Percentiles rank a stretch among this genome's conserved stretches.
Evolutionary conservation across 2,888 invertebrate genomes (phyloP).

Genomic region (Tetranychus piercei): DNA sequence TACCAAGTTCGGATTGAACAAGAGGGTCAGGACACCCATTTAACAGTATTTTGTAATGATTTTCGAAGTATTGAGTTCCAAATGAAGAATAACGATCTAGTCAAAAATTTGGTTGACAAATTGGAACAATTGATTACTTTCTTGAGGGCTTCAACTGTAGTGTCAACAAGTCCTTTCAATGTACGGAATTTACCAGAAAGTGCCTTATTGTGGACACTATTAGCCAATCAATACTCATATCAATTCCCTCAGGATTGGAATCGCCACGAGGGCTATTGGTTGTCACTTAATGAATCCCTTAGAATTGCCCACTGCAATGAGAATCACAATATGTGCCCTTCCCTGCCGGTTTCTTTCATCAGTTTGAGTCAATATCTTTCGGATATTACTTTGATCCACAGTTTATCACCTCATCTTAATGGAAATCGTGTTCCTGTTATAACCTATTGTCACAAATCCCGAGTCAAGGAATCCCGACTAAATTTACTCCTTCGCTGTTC

Average conservation of each 20-base stretch:
- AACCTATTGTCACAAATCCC: constrained; percentile 12
- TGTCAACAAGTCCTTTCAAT: neutral
- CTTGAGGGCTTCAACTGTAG: constrained; percentile 1
- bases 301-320: constrained; percentile 19
- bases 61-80: constrained; percentile 13
- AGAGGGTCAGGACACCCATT: neutral
- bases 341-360: constrained; percentile 16
- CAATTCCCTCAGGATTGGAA: constrained; percentile 16
- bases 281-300: constrained; percentile 5
- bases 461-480: neutral
- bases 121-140: constrained; percentile 10
- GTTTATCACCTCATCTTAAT: constrained; percentile 9
- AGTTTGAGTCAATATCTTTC: constrained; percentile 13
- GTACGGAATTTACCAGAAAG: neutral
- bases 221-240: constrained; percentile 18
- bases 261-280: constrained; percentile 16
- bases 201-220: constrained; percentile 14
- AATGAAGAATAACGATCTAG: neutral
- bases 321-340: constrained; percentile 12
- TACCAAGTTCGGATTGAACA: neutral
- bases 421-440: constrained; percentile 21
- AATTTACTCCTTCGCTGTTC: constrained; percentile 19
- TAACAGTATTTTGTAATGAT: constrained; percentile 7
- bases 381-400: constrained; percentile 14
- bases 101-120: constrained; percentile 7